Evolutionary conservation across 1,140 invertebrate genomes (phyloP).

Genomic region (Cotesia chilonis): DNA sequence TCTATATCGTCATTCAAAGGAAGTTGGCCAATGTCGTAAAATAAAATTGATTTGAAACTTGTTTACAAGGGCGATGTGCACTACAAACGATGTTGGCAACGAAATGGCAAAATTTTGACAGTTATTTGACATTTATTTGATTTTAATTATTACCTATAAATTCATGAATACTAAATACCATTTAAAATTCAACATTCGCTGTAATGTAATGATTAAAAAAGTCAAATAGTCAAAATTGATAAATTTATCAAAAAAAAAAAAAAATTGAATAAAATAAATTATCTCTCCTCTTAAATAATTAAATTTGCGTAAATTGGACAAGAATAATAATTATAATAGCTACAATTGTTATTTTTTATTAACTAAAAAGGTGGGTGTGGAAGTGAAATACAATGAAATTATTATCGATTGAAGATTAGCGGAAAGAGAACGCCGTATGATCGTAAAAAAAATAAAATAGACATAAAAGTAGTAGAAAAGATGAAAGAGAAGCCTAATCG

Average conservation of each 20-base stretch:
- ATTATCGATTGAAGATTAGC: conserved; percentile 1
- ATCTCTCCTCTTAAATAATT: conserved; percentile 3
- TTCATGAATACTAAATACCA: too few species aligned
- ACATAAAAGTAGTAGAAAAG: conserved; percentile 9
- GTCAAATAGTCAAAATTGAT: too few species aligned
- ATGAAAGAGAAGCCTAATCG: conserved; percentile 15
- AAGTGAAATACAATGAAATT: conserved; percentile 36
- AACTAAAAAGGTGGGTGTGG: conserved; percentile 29
- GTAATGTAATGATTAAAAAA: too few species aligned
- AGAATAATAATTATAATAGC: not conserved
- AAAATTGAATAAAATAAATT: not conserved
- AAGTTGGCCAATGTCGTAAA: conserved; percentile 26
- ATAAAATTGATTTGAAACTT: conserved; percentile 21
- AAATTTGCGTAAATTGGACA: not conserved
- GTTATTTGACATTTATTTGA: not conserved
- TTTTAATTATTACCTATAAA: not conserved
- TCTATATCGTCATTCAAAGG: not conserved
- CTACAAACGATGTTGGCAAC: conserved; percentile 21
- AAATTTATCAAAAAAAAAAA: too few species aligned
- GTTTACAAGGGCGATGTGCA: conserved; percentile 15
- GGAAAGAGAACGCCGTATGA: conserved; percentile 35
- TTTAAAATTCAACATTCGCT: too few species aligned
- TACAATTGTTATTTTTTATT: not conserved
- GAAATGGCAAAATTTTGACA: not conserved
- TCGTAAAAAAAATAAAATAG: conserved; percentile 14